phyloP scores from a whole-genome alignment of 1,140 invertebrate genomes.

The Uloborus diversus region DNA sequence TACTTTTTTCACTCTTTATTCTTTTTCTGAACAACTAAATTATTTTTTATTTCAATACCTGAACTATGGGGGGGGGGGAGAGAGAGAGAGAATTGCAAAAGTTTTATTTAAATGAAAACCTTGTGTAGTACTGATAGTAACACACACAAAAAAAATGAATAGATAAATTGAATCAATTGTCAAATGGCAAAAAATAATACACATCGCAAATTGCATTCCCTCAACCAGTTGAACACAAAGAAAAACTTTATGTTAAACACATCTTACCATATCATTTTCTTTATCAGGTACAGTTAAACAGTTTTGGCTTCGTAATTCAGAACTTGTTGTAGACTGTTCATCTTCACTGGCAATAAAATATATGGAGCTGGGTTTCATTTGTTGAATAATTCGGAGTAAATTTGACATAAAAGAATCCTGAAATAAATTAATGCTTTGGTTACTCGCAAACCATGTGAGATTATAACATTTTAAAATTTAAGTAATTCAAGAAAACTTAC shows the following conservation, averaged over 20 bases:
- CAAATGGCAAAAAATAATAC: no score
- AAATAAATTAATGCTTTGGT: conserved; percentile 53
- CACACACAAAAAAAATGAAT: no score
- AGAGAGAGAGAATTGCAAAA: no score
- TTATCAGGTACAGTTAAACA: conserved; percentile 89
- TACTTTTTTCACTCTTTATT: no score
- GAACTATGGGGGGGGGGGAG: no score
- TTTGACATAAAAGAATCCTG: conserved; percentile 92
- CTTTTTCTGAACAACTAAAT: no score
- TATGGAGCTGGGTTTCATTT: conserved; percentile 80
- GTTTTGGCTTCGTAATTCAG: conserved; percentile 68
- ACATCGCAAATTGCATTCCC: no score
- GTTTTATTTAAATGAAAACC: no score
- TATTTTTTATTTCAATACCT: no score
- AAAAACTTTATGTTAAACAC: not conserved
- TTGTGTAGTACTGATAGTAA: no score
- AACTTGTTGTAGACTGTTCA: conserved; percentile 54
- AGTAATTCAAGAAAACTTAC: conserved; percentile 64
- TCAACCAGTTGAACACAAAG: no score
- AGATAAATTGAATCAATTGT: no score
- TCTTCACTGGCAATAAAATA: conserved; percentile 52
- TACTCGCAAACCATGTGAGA: not conserved
- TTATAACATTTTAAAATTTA: not conserved
- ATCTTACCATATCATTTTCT: conserved; percentile 65
- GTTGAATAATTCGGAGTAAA: conserved; percentile 89